Conservation (phyloP, 2,797 vertebrate species). For the Carduelis carduelis region DNA sequence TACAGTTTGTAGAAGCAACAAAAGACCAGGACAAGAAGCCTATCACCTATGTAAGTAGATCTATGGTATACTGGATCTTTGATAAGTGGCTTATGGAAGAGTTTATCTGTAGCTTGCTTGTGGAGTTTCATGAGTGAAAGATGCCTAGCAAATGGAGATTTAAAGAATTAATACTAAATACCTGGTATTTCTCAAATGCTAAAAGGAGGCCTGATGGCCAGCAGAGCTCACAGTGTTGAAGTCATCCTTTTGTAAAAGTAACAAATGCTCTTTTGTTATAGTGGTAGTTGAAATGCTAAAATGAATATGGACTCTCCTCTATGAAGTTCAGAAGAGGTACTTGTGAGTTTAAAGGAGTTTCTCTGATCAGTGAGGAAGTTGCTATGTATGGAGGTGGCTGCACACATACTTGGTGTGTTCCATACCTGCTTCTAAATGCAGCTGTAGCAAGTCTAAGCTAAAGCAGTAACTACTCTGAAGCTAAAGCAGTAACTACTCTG, state of each 20-base stretch:
- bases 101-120: neutral
- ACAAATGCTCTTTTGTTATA: neutral
- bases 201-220: neutral
- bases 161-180: neutral
- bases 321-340: neutral
- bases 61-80: neutral
- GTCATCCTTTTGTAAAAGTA: neutral
- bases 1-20: neutral
- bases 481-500: neutral
- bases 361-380: neutral
- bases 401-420: neutral
- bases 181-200: fast-evolving
- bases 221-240: neutral
- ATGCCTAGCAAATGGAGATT: neutral
- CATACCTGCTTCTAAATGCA: neutral
- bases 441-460: neutral
- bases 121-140: neutral
- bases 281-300: neutral
- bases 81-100: neutral
- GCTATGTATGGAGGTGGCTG: neutral
- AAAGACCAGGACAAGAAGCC: neutral
- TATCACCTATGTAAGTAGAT: neutral
- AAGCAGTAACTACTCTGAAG: neutral
- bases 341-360: neutral
- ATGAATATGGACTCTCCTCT: neutral